A percentile compares a stretch with the other conserved stretches of the same genome.
These are phyloP conservation scores for Malurus alboscapulatus DNA, from an alignment of 2,113 vertebrate species.

Conservation along the genomic window DNA sequence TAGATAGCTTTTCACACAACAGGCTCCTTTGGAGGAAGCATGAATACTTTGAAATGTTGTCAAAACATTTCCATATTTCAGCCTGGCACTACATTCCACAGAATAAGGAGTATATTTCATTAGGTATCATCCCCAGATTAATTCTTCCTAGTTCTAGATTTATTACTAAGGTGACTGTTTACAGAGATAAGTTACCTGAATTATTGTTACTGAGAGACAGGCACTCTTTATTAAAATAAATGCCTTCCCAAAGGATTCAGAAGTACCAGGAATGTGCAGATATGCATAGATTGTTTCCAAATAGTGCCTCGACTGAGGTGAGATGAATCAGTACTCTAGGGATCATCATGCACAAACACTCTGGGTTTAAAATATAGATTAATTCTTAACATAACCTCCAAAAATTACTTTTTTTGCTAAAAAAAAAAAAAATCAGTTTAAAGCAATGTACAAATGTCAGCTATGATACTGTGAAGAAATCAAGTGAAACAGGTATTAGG, in stretches of 20 bases:
- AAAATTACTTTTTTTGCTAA: background rate
- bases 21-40: background rate
- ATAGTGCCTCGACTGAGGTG: background rate
- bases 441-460: background rate
- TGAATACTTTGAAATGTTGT: background rate
- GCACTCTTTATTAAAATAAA: background rate
- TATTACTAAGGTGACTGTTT: background rate
- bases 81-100: background rate
- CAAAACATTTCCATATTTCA: background rate
- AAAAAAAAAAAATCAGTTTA: background rate
- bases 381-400: background rate
- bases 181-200: background rate
- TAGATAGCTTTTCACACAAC: background rate
- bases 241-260: background rate
- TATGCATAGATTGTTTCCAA: background rate
- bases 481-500: constrained; percentile 14
- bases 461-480: background rate
- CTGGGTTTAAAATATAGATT: background rate
- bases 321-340: background rate
- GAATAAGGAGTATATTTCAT: background rate
- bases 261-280: background rate
- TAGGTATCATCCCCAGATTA: background rate
- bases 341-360: background rate
- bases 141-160: background rate
- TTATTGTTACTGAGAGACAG: background rate